Evolutionary conservation across 2,888 invertebrate species (phyloP).

Genomic region (Petrophora chlorosata): DNA sequence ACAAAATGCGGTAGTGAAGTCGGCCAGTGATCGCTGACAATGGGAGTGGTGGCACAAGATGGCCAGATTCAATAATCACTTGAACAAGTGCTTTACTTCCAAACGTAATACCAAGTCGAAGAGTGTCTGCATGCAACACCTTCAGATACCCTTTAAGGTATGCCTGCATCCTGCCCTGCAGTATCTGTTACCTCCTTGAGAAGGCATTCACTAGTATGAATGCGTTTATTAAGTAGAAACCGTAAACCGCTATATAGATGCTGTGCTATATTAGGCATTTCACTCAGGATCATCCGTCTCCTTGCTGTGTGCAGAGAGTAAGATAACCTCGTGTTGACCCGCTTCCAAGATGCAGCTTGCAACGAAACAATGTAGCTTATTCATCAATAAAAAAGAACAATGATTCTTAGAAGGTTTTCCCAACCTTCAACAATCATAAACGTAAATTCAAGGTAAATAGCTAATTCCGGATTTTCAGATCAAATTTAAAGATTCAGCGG

Average conservation of each 20-base stretch:
- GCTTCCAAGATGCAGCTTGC: neutral
- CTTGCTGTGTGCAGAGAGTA: neutral
- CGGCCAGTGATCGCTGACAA: neutral
- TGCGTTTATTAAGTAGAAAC: neutral
- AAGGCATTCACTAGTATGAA: neutral
- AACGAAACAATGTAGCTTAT: constrained; percentile 1
- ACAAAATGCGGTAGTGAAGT: constrained; percentile 2
- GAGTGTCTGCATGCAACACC: no score
- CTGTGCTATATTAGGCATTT: neutral
- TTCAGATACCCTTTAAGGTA: no score
- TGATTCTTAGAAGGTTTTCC: constrained; percentile 2
- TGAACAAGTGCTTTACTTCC: no score
- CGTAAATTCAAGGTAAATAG: neutral
- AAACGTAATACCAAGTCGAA: no score
- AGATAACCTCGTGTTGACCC: neutral
- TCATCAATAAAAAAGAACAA: constrained; percentile 3
- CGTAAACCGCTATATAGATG: neutral
- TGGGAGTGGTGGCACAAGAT: no score
- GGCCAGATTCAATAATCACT: no score
- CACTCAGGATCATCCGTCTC: neutral
- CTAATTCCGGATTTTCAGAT: neutral
- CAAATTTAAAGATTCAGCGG: no score
- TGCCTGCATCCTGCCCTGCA: no score
- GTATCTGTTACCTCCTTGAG: no score
- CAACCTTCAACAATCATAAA: constrained; percentile 7